These are phyloP conservation scores for Nothura maculosa DNA, from an alignment of 2,797 vertebrate species.

Conservation along the genomic window DNA sequence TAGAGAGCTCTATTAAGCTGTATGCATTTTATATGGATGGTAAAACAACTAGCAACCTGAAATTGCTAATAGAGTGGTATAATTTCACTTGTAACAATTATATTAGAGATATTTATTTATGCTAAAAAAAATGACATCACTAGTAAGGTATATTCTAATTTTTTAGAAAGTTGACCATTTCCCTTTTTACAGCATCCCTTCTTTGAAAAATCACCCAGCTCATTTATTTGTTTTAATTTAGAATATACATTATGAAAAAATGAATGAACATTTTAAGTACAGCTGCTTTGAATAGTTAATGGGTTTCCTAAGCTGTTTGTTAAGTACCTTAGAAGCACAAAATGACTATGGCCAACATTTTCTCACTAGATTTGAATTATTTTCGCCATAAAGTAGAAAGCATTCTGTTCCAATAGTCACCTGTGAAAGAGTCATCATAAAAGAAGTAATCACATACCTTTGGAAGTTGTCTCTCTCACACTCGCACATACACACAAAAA, in stretches of 20 bases:
- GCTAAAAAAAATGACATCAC: neutral
- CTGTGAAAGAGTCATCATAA: neutral
- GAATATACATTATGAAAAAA: neutral
- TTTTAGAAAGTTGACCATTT: neutral
- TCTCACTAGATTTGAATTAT: neutral
- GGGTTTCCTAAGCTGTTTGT: neutral
- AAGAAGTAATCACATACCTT: neutral
- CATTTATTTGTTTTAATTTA: neutral
- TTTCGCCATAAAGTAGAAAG: neutral
- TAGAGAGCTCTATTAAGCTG: neutral
- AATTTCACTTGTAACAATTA: neutral
- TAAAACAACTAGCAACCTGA: neutral
- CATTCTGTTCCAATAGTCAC: neutral
- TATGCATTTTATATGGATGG: neutral
- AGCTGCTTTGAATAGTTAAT: neutral
- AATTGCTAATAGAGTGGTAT: neutral
- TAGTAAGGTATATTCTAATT: neutral
- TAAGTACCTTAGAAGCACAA: neutral
- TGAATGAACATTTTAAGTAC: accelerated
- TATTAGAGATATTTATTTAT: neutral
- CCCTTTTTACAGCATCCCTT: neutral
- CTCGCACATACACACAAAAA: neutral
- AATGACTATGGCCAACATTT: neutral
- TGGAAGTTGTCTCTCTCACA: neutral
- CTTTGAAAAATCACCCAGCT: neutral